phyloP scores from a whole-genome alignment of 2,797 vertebrate genomes.

The Notoglanidium macrostoma region DNA sequence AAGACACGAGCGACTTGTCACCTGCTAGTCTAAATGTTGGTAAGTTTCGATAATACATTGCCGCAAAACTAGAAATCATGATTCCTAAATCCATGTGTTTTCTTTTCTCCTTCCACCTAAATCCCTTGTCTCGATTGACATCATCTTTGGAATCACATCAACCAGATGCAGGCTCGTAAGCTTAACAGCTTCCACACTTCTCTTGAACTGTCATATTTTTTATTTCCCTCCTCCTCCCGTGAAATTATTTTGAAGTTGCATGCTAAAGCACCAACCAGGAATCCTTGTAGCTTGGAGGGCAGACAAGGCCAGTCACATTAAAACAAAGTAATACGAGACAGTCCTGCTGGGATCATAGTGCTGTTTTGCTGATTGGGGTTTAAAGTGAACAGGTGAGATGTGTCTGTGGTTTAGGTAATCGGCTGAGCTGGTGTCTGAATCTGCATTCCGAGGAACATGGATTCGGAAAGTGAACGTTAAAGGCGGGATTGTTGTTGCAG shows the following conservation, averaged over 20 bases:
- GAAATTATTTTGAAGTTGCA: conserved; percentile 15
- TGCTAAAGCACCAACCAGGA: neutral
- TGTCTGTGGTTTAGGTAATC: conserved; percentile 25
- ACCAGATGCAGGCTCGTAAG: conserved; percentile 44
- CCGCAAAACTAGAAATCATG: too few relatives aligned
- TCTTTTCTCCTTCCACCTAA: neutral
- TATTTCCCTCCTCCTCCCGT: neutral
- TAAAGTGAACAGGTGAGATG: neutral
- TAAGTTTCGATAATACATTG: neutral
- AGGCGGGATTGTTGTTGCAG: neutral
- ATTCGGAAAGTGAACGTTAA: neutral
- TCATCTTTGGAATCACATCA: conserved; percentile 30
- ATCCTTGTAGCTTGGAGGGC: neutral
- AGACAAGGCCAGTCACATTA: conserved; percentile 1
- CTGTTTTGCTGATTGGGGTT: conserved; percentile 23
- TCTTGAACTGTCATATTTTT: conserved; percentile 17
- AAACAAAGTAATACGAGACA: neutral
- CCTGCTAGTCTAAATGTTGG: neutral
- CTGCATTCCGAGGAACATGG: neutral
- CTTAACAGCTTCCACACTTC: conserved; percentile 28
- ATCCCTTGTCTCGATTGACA: conserved; percentile 13
- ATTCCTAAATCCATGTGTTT: neutral
- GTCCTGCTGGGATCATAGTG: neutral
- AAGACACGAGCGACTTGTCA: neutral
- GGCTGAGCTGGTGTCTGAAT: conserved; percentile 11